Conservation (phyloP, 2,797 vertebrate species). For the Allobates femoralis region DNA sequence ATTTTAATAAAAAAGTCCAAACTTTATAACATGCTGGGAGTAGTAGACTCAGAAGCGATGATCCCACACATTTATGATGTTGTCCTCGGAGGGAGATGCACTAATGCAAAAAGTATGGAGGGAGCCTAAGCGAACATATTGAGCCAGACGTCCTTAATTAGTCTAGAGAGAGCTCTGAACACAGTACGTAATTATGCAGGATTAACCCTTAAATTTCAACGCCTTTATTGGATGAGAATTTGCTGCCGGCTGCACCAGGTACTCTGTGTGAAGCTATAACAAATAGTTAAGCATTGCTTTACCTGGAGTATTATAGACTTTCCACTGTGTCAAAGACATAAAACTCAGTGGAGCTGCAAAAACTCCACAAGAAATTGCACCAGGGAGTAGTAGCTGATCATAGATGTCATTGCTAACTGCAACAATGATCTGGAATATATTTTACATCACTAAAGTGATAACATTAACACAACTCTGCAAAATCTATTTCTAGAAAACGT, state of each 20-base stretch:
- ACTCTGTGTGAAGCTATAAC: not conserved
- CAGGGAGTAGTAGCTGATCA: not conserved
- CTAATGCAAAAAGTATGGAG: slow-evolving; percentile 42
- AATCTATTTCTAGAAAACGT: not conserved
- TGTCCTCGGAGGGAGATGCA: slow-evolving; percentile 27
- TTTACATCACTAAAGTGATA: not conserved
- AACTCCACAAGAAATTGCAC: not conserved
- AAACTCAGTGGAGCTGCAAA: slow-evolving; percentile 22
- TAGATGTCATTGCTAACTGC: slow-evolving; percentile 25
- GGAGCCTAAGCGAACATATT: slow-evolving; percentile 29
- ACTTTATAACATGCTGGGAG: not conserved
- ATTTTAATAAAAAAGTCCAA: not conserved
- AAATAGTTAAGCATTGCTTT: not conserved
- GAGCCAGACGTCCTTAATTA: slow-evolving; percentile 45
- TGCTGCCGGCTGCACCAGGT: not conserved
- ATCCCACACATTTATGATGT: not conserved
- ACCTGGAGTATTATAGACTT: not conserved
- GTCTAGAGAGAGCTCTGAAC: slow-evolving; percentile 38
- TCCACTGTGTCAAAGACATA: not conserved
- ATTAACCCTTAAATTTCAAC: slow-evolving; percentile 15
- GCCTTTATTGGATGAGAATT: not conserved
- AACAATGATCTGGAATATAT: not conserved
- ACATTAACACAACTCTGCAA: not conserved
- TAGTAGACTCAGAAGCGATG: not conserved
- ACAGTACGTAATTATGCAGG: slow-evolving; percentile 15